Conservation (phyloP, 2,888 invertebrate genomes). For the Lutraria lutraria region DNA sequence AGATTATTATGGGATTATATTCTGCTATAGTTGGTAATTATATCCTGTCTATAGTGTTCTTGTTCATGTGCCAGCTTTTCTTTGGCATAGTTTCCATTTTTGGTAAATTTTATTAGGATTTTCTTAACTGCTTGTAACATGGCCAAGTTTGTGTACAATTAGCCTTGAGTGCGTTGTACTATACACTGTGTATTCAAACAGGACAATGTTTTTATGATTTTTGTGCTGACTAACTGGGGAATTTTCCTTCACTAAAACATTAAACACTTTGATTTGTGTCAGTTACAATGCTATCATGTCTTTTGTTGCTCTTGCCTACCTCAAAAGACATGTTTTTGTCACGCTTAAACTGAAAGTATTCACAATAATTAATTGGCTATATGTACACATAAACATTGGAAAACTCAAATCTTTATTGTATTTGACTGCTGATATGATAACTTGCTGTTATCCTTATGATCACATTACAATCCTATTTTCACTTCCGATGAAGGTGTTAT, state of each 20-base stretch:
- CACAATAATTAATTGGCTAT: too few species aligned
- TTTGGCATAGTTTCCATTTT: constrained; percentile 1
- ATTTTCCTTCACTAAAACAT: neutral
- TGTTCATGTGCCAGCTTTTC: constrained; percentile 11
- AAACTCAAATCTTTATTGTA: too few species aligned
- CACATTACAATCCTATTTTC: too few species aligned
- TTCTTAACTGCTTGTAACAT: constrained; percentile 15
- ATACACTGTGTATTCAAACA: neutral
- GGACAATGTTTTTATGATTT: neutral
- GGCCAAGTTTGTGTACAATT: constrained; percentile 22
- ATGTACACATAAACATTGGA: too few species aligned
- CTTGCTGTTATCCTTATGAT: too few species aligned
- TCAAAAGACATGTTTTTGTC: neutral
- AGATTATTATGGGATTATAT: constrained; percentile 14
- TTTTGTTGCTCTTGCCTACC: neutral
- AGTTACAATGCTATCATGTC: neutral
- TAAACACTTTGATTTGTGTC: neutral
- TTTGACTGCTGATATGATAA: too few species aligned
- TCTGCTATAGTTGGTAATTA: constrained; percentile 15
- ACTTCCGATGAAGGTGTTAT: too few species aligned
- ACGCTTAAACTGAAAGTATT: too few species aligned
- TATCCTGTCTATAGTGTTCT: neutral
- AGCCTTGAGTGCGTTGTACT: constrained; percentile 13
- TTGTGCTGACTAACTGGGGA: neutral
- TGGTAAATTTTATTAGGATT: constrained; percentile 18